phyloP scores from a whole-genome alignment of 2,797 vertebrate species.

The Harpagifer antarcticus region DNA sequence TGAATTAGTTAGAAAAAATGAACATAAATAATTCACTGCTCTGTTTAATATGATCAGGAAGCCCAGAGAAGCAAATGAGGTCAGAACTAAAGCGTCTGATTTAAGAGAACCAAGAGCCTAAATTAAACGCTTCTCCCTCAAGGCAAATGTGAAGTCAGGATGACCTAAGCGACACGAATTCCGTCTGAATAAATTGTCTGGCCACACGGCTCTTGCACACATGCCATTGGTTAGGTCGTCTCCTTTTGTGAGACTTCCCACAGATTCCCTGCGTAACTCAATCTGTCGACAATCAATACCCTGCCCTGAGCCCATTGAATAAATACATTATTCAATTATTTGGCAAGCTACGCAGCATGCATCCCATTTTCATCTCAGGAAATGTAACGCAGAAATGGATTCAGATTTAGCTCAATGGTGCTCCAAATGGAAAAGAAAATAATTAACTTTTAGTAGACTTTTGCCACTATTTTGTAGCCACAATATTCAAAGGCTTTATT shows the following conservation, averaged over 20 bases:
- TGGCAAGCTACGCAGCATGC: conserved; percentile 44
- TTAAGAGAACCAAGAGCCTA: conserved; percentile 15
- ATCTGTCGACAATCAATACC: conserved; percentile 81
- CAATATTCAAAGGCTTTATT: too few relatives aligned
- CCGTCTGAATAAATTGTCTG: conserved; percentile 71
- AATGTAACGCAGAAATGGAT: conserved; percentile 43
- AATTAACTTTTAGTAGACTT: conserved; percentile 16
- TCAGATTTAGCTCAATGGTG: conserved; percentile 24
- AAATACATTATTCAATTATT: conserved; percentile 83
- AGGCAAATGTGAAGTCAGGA: conserved; percentile 61
- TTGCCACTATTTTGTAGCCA: conserved; percentile 6
- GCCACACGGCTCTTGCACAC: conserved; percentile 74
- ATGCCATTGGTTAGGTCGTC: conserved; percentile 79
- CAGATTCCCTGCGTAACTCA: conserved; percentile 76
- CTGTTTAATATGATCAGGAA: background rate
- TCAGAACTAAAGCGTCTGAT: conserved; percentile 17
- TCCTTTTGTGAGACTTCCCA: conserved; percentile 71
- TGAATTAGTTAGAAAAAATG: background rate
- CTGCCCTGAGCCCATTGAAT: conserved; percentile 76
- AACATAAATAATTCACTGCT: background rate
- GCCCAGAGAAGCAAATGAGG: background rate
- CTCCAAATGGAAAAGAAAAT: conserved; percentile 26
- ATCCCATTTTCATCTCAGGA: conserved; percentile 36
- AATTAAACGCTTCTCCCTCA: conserved; percentile 63
- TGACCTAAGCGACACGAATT: conserved; percentile 70